A percentile compares a stretch with the other conserved stretches of the same genome.
phyloP scores from a whole-genome alignment of 2,113 vertebrate species.

The Syngnathus scovelli region DNA sequence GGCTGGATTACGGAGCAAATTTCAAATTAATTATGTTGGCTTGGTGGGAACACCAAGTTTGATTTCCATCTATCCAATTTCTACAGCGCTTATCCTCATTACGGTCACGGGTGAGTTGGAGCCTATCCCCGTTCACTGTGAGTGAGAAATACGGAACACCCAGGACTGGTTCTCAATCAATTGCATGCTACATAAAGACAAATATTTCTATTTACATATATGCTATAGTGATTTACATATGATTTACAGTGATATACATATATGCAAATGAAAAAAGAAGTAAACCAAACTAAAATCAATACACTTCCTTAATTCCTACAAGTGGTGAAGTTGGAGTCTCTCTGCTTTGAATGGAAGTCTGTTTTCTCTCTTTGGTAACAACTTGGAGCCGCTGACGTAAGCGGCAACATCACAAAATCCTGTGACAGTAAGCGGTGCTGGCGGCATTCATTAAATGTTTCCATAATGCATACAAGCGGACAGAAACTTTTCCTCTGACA shows the following conservation, averaged over 20 bases:
- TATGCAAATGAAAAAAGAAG: too few relatives aligned
- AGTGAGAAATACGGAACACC: neutral
- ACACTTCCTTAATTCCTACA: neutral
- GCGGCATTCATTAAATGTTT: neutral
- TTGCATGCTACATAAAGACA: neutral
- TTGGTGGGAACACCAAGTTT: slow-evolving; percentile 15
- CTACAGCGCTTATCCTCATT: neutral
- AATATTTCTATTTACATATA: too few relatives aligned
- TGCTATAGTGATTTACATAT: too few relatives aligned
- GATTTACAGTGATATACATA: too few relatives aligned
- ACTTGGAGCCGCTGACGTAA: neutral
- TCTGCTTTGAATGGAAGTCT: neutral
- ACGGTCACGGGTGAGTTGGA: neutral
- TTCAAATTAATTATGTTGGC: slow-evolving; percentile 77
- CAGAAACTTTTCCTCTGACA: slow-evolving; percentile 15
- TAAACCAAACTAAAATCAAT: too few relatives aligned
- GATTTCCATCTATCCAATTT: neutral
- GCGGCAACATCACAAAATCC: neutral
- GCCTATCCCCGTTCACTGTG: neutral
- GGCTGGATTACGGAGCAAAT: slow-evolving; percentile 75
- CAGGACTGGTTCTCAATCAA: neutral
- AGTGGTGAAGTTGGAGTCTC: neutral
- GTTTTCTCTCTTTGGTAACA: neutral
- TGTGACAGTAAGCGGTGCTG: neutral
- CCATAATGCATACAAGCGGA: neutral